phyloP scores from a whole-genome alignment of 2,113 vertebrate species.

The Leptodactylus fuscus region DNA sequence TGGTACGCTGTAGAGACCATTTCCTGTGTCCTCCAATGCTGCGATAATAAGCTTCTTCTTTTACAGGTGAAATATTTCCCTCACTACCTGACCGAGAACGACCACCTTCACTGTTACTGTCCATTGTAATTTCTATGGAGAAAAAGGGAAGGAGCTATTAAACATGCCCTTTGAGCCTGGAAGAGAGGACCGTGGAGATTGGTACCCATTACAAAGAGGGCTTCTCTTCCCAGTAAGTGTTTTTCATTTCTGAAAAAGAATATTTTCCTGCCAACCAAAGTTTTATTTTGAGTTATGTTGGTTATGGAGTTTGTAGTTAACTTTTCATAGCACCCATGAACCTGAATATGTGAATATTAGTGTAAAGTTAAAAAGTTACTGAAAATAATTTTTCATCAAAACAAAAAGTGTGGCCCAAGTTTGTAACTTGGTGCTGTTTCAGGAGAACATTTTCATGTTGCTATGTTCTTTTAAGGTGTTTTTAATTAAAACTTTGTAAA shows the following conservation, averaged over 20 bases:
- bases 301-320: neutral
- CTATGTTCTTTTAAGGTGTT: too few relatives aligned
- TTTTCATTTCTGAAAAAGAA: neutral
- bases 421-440: neutral
- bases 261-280: neutral
- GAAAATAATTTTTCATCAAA: neutral
- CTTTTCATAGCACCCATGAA: slow-evolving; percentile 13
- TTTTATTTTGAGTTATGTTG: neutral
- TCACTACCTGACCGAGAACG: slow-evolving; percentile 81
- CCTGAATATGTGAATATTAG: slow-evolving; percentile 1
- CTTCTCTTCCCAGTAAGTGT: slow-evolving; percentile 18
- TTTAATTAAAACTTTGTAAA: neutral
- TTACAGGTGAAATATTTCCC: slow-evolving; percentile 86
- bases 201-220: slow-evolving; percentile 25
- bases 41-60: slow-evolving; percentile 90
- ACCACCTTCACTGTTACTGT: slow-evolving; percentile 89
- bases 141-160: slow-evolving; percentile 72
- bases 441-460: neutral
- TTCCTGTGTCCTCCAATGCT: slow-evolving; percentile 84
- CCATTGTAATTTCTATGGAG: slow-evolving; percentile 90
- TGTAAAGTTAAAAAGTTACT: neutral
- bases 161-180: slow-evolving; percentile 58
- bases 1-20: slow-evolving; percentile 79
- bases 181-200: slow-evolving; percentile 56
- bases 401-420: neutral